Conservation (phyloP, 2,797 vertebrate species). For the Octomys mimax region DNA sequence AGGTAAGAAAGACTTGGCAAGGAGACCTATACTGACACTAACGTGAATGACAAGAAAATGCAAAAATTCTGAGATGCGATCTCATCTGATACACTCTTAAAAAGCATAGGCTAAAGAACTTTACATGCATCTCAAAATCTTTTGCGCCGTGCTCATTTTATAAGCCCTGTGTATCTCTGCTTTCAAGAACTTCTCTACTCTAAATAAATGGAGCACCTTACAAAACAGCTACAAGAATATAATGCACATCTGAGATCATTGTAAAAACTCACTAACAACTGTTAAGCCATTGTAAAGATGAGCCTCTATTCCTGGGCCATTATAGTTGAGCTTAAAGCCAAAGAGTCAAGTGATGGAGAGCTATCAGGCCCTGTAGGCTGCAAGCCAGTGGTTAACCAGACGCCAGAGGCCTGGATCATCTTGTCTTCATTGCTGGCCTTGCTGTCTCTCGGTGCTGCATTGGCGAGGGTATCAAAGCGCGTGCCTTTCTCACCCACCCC, state of each 20-base stretch:
- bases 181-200: not conserved
- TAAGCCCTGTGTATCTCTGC: not conserved
- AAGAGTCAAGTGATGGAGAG: not conserved
- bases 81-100: not conserved
- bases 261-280: not conserved
- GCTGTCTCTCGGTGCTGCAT: not conserved
- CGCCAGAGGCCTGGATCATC: not conserved
- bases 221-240: not conserved
- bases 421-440: not conserved
- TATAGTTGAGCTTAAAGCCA: not conserved
- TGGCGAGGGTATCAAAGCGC: not conserved
- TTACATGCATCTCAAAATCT: not conserved
- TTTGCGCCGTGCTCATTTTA: constrained; percentile 2
- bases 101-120: not conserved
- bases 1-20: constrained; percentile 10
- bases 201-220: not conserved
- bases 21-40: not conserved
- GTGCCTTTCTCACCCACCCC: not conserved
- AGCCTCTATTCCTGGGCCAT: not conserved
- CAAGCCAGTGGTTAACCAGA: not conserved
- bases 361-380: not conserved
- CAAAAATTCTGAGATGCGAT: not conserved
- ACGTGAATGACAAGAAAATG: not conserved
- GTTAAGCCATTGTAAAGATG: constrained; percentile 3
- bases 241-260: not conserved